phyloP scores from a whole-genome alignment of 2,113 vertebrate species.

The Lichenostomus cassidix region DNA sequence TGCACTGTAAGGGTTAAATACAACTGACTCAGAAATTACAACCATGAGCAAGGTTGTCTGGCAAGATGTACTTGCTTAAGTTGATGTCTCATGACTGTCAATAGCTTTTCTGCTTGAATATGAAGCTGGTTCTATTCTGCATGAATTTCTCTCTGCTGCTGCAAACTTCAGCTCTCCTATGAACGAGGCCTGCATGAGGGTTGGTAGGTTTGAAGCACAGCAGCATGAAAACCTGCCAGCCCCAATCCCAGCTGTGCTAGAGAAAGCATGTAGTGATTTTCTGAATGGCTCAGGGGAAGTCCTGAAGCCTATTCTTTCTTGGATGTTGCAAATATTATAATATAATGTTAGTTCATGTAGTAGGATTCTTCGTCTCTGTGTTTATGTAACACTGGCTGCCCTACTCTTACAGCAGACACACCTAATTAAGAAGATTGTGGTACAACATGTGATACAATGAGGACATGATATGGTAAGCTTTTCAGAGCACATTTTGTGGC shows the following conservation, averaged over 20 bases:
- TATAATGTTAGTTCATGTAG: background rate
- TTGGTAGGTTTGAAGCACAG: background rate
- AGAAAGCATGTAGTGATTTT: background rate
- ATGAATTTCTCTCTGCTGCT: background rate
- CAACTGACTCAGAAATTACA: background rate
- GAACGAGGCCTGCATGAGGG: accelerated
- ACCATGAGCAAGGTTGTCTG: background rate
- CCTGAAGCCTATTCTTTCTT: background rate
- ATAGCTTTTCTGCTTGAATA: background rate
- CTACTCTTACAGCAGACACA: background rate
- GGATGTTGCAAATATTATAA: background rate
- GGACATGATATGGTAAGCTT: background rate
- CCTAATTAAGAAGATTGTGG: background rate
- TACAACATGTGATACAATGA: background rate
- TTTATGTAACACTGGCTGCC: background rate
- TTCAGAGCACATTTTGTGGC: background rate
- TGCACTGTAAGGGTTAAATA: background rate
- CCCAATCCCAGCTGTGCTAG: background rate
- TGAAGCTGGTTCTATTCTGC: background rate
- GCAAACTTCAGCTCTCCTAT: background rate
- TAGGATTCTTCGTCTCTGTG: background rate
- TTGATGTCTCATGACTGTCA: background rate
- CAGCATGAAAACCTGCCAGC: background rate
- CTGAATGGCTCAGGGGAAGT: background rate
- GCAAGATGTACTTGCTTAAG: background rate